phyloP scores from a whole-genome alignment of 1,140 invertebrate genomes.

The Pachyrhynchus sulphureomaculatus region DNA sequence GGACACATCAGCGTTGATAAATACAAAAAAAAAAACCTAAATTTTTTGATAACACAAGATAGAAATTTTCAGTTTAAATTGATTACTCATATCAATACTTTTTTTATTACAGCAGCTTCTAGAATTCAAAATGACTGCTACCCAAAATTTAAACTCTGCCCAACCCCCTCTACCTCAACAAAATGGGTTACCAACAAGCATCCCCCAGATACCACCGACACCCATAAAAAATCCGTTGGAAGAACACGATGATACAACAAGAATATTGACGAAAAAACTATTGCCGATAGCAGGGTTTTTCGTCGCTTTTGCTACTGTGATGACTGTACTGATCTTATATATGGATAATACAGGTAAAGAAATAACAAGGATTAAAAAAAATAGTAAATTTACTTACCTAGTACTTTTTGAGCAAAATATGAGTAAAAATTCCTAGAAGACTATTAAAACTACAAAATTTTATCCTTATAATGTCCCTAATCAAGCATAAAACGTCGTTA shows the following conservation, averaged over 20 bases:
- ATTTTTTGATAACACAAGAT: too few species aligned
- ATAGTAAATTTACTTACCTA: too few species aligned
- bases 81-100: too few species aligned
- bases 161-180: conserved; percentile 12
- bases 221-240: neutral
- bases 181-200: conserved; percentile 10
- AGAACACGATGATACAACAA: neutral
- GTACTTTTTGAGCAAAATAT: too few species aligned
- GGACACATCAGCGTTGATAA: too few species aligned
- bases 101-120: too few species aligned
- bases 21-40: too few species aligned
- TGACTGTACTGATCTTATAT: conserved; percentile 64
- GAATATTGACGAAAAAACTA: conserved; percentile 51
- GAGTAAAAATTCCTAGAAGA: too few species aligned
- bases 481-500: too few species aligned
- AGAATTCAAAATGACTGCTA: neutral
- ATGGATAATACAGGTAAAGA: conserved; percentile 66
- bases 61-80: too few species aligned
- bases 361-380: neutral
- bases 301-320: conserved; percentile 66
- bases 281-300: conserved; percentile 63
- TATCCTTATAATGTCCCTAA: too few species aligned
- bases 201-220: conserved; percentile 1
- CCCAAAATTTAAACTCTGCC: neutral
- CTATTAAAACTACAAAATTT: too few species aligned